Evolutionary conservation across 2,888 invertebrate genomes (phyloP).

Genomic region (Galerucella pusilla): DNA sequence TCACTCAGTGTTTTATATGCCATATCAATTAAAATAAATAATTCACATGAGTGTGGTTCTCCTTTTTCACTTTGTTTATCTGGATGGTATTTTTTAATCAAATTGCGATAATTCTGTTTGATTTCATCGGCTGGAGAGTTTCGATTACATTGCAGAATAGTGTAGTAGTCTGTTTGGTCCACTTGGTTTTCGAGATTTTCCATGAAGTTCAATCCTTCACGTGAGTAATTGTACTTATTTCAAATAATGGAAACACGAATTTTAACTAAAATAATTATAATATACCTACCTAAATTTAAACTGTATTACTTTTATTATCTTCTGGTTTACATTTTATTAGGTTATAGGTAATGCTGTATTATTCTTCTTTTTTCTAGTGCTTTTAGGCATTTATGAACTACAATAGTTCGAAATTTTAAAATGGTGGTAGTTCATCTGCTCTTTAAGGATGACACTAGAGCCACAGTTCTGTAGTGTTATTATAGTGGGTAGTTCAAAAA

Average conservation of each 20-base stretch:
- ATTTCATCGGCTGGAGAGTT: constrained; percentile 70
- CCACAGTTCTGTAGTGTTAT: too few species aligned
- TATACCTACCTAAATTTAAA: too few species aligned
- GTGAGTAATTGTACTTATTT: not conserved
- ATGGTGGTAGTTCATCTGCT: too few species aligned
- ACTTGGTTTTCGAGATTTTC: constrained; percentile 36
- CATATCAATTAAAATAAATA: constrained; percentile 71
- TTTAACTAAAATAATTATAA: not conserved
- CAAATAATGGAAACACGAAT: not conserved
- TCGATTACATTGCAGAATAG: constrained; percentile 68
- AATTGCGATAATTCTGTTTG: constrained; percentile 72
- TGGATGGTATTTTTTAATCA: constrained; percentile 71
- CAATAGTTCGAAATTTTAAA: too few species aligned
- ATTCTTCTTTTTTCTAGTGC: not conserved
- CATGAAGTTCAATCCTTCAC: constrained; percentile 5
- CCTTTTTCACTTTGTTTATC: constrained; percentile 64
- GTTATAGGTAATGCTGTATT: not conserved
- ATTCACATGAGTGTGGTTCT: constrained; percentile 43
- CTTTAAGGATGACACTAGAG: too few species aligned
- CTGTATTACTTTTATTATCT: too few species aligned
- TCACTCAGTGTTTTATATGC: constrained; percentile 80
- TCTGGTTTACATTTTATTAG: not conserved
- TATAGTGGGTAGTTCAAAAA: not conserved
- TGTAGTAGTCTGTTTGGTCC: constrained; percentile 65
- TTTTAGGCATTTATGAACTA: not conserved